Evolutionary conservation across 2,888 invertebrate species (phyloP).

Genomic region (Tillus elongatus): DNA sequence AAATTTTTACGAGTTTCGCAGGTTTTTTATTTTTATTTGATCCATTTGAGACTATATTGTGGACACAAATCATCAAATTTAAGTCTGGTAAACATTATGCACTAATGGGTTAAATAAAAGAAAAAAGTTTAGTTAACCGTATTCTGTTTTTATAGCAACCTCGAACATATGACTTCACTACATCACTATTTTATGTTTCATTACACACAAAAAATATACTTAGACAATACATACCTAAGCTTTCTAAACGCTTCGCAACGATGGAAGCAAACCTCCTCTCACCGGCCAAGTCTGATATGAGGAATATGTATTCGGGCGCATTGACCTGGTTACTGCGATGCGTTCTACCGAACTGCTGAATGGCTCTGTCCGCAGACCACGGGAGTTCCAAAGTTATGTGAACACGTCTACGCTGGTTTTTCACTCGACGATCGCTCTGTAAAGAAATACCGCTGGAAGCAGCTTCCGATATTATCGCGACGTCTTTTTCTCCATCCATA

Average conservation of each 20-base stretch:
- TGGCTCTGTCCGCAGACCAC: constrained; percentile 98
- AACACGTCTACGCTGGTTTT: constrained; percentile 88
- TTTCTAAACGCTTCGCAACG: constrained; percentile 88
- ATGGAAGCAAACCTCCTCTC: constrained; percentile 95
- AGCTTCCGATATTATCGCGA: constrained; percentile 98
- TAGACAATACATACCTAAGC: no score
- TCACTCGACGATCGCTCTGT: constrained; percentile 89
- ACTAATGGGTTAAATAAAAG: no score
- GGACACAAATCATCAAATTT: no score
- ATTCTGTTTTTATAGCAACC: no score
- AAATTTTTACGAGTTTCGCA: no score
- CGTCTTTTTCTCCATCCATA: constrained; percentile 97
- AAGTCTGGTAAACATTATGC: no score
- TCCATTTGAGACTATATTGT: no score
- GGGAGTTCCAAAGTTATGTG: constrained; percentile 98
- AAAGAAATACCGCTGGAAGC: constrained; percentile 96
- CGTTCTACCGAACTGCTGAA: constrained; percentile 89
- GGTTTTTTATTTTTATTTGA: no score
- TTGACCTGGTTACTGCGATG: constrained; percentile 68
- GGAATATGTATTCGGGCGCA: constrained; percentile 97
- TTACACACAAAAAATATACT: no score
- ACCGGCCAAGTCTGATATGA: constrained; percentile 97
- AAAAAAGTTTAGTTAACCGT: no score
- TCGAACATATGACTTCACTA: no score
- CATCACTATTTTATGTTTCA: no score